Percentiles rank a stretch among this genome's conserved stretches.
Evolutionary conservation across 2,888 invertebrate genomes (phyloP).

Genomic region (Lasiommata megera): DNA sequence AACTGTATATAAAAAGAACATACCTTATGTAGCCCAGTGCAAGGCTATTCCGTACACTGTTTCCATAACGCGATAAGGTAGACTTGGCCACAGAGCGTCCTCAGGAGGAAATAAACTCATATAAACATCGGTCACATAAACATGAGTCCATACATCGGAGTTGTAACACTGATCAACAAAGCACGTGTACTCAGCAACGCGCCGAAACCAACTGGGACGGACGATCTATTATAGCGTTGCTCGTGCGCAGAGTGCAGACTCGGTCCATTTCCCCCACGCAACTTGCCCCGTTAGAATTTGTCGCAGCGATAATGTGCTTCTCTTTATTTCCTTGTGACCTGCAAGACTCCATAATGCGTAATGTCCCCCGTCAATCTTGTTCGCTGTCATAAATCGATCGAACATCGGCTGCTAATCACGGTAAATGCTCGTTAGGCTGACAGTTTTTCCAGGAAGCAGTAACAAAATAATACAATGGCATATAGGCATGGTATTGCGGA

Average conservation of each 20-base stretch:
- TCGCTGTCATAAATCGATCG: constrained; percentile 9
- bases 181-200: constrained; percentile 75
- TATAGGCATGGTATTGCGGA: too few species aligned
- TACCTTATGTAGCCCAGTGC: constrained; percentile 41
- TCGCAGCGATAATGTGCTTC: constrained; percentile 44
- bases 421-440: constrained; percentile 2
- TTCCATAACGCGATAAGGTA: constrained; percentile 33
- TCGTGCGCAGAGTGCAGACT: constrained; percentile 60
- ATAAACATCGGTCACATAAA: constrained; percentile 37
- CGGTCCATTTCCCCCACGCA: constrained; percentile 80
- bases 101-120: constrained; percentile 27
- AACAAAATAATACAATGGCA: neutral
- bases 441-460: constrained; percentile 4
- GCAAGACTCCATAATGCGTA: constrained; percentile 20
- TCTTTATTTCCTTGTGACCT: constrained; percentile 33
- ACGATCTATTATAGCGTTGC: constrained; percentile 76
- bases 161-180: constrained; percentile 54
- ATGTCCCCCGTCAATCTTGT: constrained; percentile 21
- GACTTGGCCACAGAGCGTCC: constrained; percentile 22
- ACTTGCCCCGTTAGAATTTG: constrained; percentile 69
- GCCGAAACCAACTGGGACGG: constrained; percentile 78
- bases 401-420: constrained; percentile 5
- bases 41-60: constrained; percentile 35
- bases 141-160: constrained; percentile 34
- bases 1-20: constrained; percentile 21